Evolutionary conservation across 2,888 invertebrate genomes (phyloP).

Genomic region (Myathropa florea): DNA sequence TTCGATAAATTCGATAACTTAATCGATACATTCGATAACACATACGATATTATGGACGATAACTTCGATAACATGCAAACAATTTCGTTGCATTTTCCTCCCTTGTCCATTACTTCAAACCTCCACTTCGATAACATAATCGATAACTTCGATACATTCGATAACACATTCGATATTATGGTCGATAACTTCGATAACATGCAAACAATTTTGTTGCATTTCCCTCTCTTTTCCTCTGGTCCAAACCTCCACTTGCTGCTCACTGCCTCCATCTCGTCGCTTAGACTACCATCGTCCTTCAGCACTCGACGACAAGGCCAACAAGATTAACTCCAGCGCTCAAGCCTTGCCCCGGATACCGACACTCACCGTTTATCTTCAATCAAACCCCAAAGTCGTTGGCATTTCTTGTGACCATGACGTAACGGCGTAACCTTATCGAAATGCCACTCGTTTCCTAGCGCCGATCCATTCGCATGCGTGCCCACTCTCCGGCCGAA

Average conservation of each 20-base stretch:
- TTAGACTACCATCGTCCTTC: neutral
- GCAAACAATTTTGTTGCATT: no score
- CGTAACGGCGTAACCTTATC: constrained; percentile 49
- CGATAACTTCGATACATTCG: no score
- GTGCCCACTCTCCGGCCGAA: constrained; percentile 15
- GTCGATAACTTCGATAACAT: no score
- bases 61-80: no score
- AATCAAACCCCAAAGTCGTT: neutral
- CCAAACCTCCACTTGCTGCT: neutral
- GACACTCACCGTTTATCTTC: neutral
- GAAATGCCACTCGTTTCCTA: constrained; percentile 32
- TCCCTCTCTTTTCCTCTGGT: no score
- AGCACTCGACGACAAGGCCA: neutral
- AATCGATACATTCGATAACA: no score
- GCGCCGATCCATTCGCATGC: constrained; percentile 5
- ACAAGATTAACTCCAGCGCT: neutral
- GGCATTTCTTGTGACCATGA: constrained; percentile 18
- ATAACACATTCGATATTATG: no score
- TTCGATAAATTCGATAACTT: no score
- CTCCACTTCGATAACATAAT: no score
- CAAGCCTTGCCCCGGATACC: neutral
- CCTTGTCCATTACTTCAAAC: no score
- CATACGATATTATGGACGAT: no score
- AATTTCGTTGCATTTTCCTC: no score
- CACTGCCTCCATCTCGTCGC: neutral